Percentiles rank a stretch among this genome's conserved stretches.
phyloP scores from a whole-genome alignment of 1,140 invertebrate genomes.

The Maniola jurtina region DNA sequence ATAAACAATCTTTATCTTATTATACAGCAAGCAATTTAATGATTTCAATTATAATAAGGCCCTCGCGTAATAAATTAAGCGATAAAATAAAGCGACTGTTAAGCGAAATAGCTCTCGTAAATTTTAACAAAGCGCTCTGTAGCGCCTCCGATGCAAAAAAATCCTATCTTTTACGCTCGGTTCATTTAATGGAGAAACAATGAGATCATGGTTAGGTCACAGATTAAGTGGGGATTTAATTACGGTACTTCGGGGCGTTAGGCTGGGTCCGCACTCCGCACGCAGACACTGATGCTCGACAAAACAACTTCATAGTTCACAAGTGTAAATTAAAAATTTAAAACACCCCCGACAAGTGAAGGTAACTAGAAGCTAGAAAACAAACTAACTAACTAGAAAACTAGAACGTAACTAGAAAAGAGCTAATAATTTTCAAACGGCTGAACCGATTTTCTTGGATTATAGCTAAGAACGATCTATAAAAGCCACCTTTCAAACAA shows the following conservation, averaged over 20 bases:
- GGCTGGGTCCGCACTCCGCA: too few species aligned
- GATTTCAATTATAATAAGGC: slow-evolving; percentile 47
- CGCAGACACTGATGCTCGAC: too few species aligned
- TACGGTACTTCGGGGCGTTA: neutral
- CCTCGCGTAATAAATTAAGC: slow-evolving; percentile 41
- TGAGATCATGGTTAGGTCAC: slow-evolving; percentile 20
- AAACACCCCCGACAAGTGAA: too few species aligned
- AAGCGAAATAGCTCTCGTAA: slow-evolving; percentile 43
- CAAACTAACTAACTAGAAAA: too few species aligned
- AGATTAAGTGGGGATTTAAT: slow-evolving; percentile 12
- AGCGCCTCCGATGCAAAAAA: slow-evolving; percentile 30
- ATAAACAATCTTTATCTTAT: slow-evolving; percentile 32
- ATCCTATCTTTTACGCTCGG: slow-evolving; percentile 23
- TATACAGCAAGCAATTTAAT: slow-evolving; percentile 35
- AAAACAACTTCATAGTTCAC: too few species aligned
- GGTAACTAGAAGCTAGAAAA: too few species aligned
- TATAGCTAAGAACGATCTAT: too few species aligned
- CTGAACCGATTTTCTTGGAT: too few species aligned
- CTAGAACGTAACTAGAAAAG: too few species aligned
- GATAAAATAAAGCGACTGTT: slow-evolving; percentile 43
- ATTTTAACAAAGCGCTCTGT: slow-evolving; percentile 38
- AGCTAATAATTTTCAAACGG: too few species aligned
- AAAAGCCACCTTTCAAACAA: too few species aligned
- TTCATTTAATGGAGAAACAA: slow-evolving; percentile 32
- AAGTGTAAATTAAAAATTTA: too few species aligned